Conservation (phyloP, 2,888 invertebrate species). For the Ditula angustiorana region DNA sequence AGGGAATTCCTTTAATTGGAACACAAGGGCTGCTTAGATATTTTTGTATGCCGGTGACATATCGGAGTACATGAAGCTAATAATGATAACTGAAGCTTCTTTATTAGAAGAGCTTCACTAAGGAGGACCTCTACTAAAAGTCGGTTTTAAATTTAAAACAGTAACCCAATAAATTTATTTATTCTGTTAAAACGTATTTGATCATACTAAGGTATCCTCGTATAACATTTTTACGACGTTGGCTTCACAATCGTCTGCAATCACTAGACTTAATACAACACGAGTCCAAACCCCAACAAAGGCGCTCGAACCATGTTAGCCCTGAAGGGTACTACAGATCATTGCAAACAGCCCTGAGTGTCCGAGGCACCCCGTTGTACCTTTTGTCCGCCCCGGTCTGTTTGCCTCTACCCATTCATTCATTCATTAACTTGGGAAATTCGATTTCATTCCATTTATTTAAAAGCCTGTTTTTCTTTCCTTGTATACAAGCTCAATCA, state of each 20-base stretch:
- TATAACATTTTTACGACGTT: neutral
- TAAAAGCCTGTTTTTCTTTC: conserved; percentile 2
- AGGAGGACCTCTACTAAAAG: too few relatives aligned
- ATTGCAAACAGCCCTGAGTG: conserved; percentile 27
- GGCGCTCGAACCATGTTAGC: conserved; percentile 23
- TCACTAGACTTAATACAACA: conserved; percentile 6
- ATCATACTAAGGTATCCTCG: too few relatives aligned
- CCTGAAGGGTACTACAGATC: conserved; percentile 33
- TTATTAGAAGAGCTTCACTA: too few relatives aligned
- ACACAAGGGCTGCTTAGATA: too few relatives aligned
- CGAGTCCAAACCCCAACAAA: conserved; percentile 29
- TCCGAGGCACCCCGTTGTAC: conserved; percentile 23
- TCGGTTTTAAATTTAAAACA: too few relatives aligned
- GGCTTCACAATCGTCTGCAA: neutral
- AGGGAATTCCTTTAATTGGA: too few relatives aligned
- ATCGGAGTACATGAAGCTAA: too few relatives aligned
- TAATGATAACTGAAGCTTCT: too few relatives aligned
- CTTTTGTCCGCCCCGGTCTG: conserved; percentile 32
- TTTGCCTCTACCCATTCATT: conserved; percentile 16
- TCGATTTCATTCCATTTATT: conserved; percentile 15
- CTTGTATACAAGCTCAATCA: neutral
- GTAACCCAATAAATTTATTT: too few relatives aligned
- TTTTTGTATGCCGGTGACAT: too few relatives aligned
- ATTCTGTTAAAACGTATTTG: too few relatives aligned
- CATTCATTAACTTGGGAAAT: conserved; percentile 28